Evolutionary conservation across 2,888 invertebrate species (phyloP).

Genomic region (Tetragonisca angustula): DNA sequence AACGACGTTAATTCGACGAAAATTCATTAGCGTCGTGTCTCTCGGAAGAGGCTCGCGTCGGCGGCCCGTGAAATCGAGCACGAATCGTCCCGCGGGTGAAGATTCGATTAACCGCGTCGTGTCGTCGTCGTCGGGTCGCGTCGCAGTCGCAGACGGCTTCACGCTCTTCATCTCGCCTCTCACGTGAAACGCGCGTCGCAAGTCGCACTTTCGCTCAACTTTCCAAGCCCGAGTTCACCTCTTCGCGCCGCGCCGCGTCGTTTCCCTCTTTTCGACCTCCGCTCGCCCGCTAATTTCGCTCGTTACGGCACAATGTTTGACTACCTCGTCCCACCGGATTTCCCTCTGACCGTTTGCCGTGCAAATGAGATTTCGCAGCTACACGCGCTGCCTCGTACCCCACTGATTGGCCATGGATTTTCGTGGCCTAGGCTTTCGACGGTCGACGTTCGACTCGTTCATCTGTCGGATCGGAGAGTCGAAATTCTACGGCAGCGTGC

Average conservation of each 20-base stretch:
- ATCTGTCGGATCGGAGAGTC: not conserved
- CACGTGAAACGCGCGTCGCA: not conserved
- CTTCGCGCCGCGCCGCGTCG: too few relatives aligned
- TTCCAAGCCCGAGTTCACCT: not conserved
- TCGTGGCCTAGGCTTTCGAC: not conserved
- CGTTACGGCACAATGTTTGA: conserved; percentile 21
- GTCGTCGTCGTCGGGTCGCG: conserved; percentile 28
- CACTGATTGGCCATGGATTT: not conserved
- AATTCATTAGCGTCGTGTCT: conserved; percentile 70
- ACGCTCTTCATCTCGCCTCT: not conserved
- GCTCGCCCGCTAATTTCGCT: conserved; percentile 18
- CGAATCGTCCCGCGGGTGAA: conserved; percentile 65
- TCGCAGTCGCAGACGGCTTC: not conserved
- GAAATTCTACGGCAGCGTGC: too few relatives aligned
- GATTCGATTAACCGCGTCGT: conserved; percentile 71
- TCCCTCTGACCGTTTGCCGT: not conserved
- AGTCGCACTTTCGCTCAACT: not conserved
- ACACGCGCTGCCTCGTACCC: not conserved
- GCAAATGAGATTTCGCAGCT: not conserved
- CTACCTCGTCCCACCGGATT: not conserved
- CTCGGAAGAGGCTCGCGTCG: conserved; percentile 41
- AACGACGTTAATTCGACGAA: conserved; percentile 68
- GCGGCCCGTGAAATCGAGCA: conserved; percentile 68
- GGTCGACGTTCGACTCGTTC: not conserved
- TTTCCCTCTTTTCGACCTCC: not conserved